Evolutionary conservation across 2,888 invertebrate genomes (phyloP), one percentile per base, ranked within the genome.

Genomic region (Terebella lapidaria): DNA sequence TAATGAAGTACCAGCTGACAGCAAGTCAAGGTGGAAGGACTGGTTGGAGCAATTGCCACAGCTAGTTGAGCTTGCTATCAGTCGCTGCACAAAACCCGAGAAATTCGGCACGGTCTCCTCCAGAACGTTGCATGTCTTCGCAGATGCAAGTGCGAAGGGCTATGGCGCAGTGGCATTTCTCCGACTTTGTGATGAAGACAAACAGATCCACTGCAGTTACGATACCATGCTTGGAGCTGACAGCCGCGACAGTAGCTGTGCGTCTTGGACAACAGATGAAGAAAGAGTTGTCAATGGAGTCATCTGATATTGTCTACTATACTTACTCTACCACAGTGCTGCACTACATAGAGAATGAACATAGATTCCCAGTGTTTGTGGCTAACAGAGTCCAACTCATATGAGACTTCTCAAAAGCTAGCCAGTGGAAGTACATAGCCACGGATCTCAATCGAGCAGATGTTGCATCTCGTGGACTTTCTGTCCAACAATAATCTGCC

Each of bases 341-440:
- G 15, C 66, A 67, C 3, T 70, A 69, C 52, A 66, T 70, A 4
- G 54, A 35, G 3, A 71, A 71, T 53, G 66, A 65, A 2, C 51
- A 58, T 10, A 24, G 69, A 15, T 70, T 70, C 30, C 69, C 68
- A 15, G 60, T 64, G 0, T 71, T 63, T 56, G 69, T 71, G 18
- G 67, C 67, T 0, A 71, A 70, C 59, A 47, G 70, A 18, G 63
- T 71, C 3, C 64, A 67, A 30, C 49, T n/a, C n/a, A n/a, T n/a
- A n/a, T n/a, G n/a, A n/a, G n/a, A n/a, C n/a, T n/a, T n/a, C n/a
- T n/a, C n/a, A n/a, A n/a, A n/a, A n/a, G n/a, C n/a, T n/a, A n/a
- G n/a, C n/a, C n/a, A n/a, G n/a, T n/a, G n/a, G n/a, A n/a, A n/a
- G n/a, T n/a, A n/a, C n/a, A n/a, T n/a, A n/a, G n/a, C n/a, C n/a